Base-by-base conservation (phyloP, 1,140 invertebrate genomes). In the Drosophila suzukii region DNA sequence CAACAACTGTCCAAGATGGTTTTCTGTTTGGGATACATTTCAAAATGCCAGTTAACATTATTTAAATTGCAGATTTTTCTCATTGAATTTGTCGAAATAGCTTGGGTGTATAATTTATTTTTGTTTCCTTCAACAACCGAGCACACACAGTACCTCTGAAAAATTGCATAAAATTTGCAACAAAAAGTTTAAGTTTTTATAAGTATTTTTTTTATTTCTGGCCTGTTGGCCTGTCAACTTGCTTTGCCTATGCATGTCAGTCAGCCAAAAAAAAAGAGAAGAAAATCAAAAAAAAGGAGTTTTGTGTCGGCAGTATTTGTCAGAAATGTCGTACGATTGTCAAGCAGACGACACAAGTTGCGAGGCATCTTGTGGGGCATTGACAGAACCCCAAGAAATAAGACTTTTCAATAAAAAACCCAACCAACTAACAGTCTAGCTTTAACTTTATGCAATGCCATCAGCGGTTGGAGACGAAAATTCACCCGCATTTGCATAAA, bases 311-410 rank as follows among this genome's bases (percentile, higher is more conserved):
- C 67, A 74, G 80, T 53, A 86, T 86, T 86, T 86, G 83, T 86
- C 83, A 86, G 59, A 86, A 86, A 88, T 86, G 83, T 88, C 83
- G 75, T 79, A 70, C 83, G 84, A 76, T 89, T 86, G 83, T 89
- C 83, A 89, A 12, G 71, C 72, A 55, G 72, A 81, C 70, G 32
- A 67, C 67, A 61, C 66, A 81, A 57, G 81, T 67, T 77, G 54
- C 32, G 38, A 46, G 30, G 44, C 82, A 67, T 73, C 72, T 57
- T 70, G 75, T 79, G 83, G 59, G 79, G 75, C 81, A 80, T 88
- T 63, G 75, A 55, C 54, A 75, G 73, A 65, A 75, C 58, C 20
- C 73, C 75, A 20, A 39, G 34, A 75, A 58, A 75, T 32, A 15
- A 50, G 71, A 63, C 58, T 39, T 63, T 36, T 36, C 49, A 13